Percentiles rank a stretch among this genome's conserved stretches.
These are phyloP conservation scores for Phaethornis superciliosus DNA, from an alignment of 2,113 vertebrate species.

Conservation along the genomic window DNA sequence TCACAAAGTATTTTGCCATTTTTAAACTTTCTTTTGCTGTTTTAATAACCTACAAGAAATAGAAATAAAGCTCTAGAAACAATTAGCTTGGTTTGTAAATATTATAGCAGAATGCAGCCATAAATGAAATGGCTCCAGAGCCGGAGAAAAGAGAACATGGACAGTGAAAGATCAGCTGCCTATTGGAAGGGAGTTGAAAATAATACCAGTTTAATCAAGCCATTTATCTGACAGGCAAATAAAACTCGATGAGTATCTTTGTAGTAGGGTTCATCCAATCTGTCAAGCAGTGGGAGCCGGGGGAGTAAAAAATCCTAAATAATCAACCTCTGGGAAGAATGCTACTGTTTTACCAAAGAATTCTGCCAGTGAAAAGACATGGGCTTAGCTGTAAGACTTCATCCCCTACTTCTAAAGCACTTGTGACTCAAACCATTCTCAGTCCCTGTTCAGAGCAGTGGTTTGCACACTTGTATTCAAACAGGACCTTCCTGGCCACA, in stretches of 20 bases:
- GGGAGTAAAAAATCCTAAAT: not conserved
- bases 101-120: not conserved
- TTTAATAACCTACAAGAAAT: not conserved
- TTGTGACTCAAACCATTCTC: not conserved
- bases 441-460: not conserved
- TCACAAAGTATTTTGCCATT: not conserved
- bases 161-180: not conserved
- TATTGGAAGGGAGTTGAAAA: not conserved
- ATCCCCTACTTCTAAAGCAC: not conserved
- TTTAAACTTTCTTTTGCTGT: not conserved
- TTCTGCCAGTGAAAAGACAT: not conserved
- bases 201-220: not conserved
- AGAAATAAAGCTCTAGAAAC: not conserved
- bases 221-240: not conserved
- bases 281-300: not conserved
- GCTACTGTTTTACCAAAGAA: not conserved
- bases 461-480: not conserved
- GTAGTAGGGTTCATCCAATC: slow-evolving; percentile 3
- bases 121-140: not conserved
- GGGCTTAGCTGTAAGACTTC: not conserved
- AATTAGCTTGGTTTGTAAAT: not conserved
- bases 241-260: not conserved
- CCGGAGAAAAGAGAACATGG: not conserved
- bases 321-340: not conserved
- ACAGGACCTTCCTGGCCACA: not conserved